Evolutionary conservation across 2,113 vertebrate species (phyloP).

Genomic region (Odocoileus hemionus): DNA sequence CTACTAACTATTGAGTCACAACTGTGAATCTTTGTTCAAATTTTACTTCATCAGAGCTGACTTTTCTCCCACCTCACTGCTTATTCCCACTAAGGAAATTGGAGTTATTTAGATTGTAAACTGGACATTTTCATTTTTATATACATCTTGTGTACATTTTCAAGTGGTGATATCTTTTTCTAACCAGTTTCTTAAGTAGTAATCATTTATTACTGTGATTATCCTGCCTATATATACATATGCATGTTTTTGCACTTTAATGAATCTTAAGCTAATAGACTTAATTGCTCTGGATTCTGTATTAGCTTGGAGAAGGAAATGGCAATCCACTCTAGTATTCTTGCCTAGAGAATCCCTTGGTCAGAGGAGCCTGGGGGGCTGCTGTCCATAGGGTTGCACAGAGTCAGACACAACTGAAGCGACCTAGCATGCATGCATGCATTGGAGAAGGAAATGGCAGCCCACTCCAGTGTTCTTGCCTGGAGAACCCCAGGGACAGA

Average conservation of each 20-base stretch:
- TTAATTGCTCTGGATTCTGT: constrained; percentile 20
- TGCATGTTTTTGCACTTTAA: not conserved
- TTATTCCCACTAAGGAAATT: not conserved
- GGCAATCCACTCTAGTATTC: too few species aligned
- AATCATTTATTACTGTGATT: not conserved
- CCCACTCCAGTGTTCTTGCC: too few species aligned
- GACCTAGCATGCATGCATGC: too few species aligned
- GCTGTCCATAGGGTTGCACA: too few species aligned
- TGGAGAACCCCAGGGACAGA: too few species aligned
- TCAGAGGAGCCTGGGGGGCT: too few species aligned
- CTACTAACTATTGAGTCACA: not conserved
- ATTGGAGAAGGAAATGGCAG: too few species aligned
- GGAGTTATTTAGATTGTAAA: not conserved
- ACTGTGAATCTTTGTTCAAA: not conserved
- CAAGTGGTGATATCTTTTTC: not conserved
- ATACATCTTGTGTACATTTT: not conserved
- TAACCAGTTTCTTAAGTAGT: not conserved
- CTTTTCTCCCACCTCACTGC: not conserved
- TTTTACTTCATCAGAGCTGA: not conserved
- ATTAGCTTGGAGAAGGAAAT: not conserved
- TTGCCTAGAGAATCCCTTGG: too few species aligned
- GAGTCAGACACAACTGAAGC: too few species aligned
- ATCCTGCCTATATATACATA: not conserved
- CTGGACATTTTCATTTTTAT: not conserved
- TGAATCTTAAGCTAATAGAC: not conserved